Evolutionary conservation across 2,113 vertebrate species (phyloP).

Genomic region (Glaucidium brasilianum): DNA sequence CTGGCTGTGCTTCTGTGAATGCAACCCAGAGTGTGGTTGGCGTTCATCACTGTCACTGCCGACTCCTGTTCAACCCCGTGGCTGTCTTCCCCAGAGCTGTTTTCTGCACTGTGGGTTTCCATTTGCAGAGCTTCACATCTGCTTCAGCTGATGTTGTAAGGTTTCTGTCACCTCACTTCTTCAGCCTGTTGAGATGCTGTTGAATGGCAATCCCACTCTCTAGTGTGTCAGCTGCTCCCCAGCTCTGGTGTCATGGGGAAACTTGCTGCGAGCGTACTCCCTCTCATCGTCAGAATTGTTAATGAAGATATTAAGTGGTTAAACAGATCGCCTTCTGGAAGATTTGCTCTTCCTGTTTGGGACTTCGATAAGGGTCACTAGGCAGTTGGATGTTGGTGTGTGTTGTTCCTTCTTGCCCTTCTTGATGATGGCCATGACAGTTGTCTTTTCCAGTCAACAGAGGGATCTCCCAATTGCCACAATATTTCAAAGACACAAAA

Average conservation of each 20-base stretch:
- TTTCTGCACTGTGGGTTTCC: background rate
- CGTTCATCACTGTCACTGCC: fast-evolving
- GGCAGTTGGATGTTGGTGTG: background rate
- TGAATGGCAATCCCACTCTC: background rate
- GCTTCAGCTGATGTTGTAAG: background rate
- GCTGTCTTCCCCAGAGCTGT: background rate
- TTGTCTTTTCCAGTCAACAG: background rate
- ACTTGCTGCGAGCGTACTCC: background rate
- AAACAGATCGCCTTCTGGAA: background rate
- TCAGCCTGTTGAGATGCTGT: background rate
- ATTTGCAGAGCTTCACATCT: background rate
- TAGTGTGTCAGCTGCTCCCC: background rate
- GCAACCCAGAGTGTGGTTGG: fast-evolving
- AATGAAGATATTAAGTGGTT: background rate
- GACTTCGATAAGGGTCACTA: background rate
- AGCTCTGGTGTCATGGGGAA: background rate
- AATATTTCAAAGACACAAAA: background rate
- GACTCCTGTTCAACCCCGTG: background rate
- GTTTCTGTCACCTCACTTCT: background rate
- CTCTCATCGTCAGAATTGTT: background rate
- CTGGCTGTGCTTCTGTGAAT: background rate
- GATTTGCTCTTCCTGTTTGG: background rate
- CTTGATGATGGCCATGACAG: background rate
- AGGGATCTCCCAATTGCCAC: background rate
- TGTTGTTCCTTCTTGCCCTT: background rate